These are phyloP conservation scores for Podarcis muralis DNA, from an alignment of 2,113 vertebrate genomes.

Conservation along the genomic window DNA sequence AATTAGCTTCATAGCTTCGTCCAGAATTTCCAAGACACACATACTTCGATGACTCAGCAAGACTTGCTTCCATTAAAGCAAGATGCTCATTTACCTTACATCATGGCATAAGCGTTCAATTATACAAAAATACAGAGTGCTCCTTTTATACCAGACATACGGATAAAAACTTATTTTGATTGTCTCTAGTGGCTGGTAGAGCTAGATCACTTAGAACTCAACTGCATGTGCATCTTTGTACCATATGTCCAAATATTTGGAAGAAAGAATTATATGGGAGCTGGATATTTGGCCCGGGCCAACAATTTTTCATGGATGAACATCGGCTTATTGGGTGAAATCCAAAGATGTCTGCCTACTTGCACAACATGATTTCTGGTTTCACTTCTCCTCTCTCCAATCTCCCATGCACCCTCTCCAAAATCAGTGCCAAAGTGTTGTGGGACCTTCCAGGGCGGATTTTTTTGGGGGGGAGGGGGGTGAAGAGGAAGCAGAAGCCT, in stretches of 20 bases:
- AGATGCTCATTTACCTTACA: slow-evolving; percentile 24
- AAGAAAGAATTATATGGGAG: not conserved
- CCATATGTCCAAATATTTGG: not conserved
- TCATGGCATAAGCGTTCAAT: not conserved
- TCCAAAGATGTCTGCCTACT: too few species aligned
- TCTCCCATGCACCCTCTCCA: too few species aligned
- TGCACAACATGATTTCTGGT: too few species aligned
- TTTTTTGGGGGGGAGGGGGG: too few species aligned
- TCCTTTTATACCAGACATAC: not conserved
- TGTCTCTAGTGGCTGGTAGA: not conserved
- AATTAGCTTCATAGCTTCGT: slow-evolving; percentile 11
- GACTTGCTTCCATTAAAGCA: slow-evolving; percentile 25
- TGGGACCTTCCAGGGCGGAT: too few species aligned
- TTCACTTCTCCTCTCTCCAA: too few species aligned
- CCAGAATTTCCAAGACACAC: accelerated
- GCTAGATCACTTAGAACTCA: not conserved
- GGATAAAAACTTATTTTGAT: not conserved
- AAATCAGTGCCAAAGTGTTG: too few species aligned
- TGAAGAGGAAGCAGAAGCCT: too few species aligned
- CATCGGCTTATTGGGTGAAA: not conserved
- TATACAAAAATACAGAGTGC: not conserved
- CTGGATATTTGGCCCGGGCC: not conserved
- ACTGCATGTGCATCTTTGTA: not conserved
- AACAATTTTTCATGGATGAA: not conserved
- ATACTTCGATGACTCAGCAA: slow-evolving; percentile 22